Evolutionary conservation across 2,888 invertebrate species (phyloP).

Genomic region (Bellardia pandia): DNA sequence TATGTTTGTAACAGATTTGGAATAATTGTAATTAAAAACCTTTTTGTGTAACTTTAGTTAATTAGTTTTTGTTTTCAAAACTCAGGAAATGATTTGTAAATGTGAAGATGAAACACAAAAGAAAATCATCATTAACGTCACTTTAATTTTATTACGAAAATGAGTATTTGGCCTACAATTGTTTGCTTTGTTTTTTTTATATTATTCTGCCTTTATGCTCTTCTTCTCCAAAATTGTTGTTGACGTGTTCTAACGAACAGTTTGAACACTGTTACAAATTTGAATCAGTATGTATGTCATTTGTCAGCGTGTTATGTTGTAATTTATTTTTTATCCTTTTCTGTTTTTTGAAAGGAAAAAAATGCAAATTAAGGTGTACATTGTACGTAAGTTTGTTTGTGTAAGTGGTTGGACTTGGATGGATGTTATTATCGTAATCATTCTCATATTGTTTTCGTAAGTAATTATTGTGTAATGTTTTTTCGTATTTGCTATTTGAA

Average conservation of each 20-base stretch:
- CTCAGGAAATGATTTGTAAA: neutral
- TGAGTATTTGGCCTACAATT: neutral
- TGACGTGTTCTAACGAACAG: neutral
- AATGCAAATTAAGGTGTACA: neutral
- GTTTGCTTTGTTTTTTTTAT: neutral
- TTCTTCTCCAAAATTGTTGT: neutral
- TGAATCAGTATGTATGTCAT: neutral
- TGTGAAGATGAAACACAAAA: neutral
- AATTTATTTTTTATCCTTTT: neutral
- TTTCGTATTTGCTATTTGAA: neutral
- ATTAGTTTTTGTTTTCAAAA: neutral
- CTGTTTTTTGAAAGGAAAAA: neutral
- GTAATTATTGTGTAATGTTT: neutral
- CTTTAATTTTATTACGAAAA: neutral
- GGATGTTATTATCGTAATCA: neutral
- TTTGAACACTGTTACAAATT: neutral
- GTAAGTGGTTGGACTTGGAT: neutral
- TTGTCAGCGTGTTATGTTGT: conserved; percentile 22
- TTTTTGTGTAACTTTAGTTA: neutral
- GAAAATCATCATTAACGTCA: neutral
- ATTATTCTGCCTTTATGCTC: neutral
- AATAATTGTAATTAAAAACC: neutral
- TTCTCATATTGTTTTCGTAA: neutral
- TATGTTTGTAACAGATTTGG: neutral
- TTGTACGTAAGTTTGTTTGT: neutral